Conservation (phyloP, 2,888 invertebrate species). For the Hemistola chrysoprasaria region DNA sequence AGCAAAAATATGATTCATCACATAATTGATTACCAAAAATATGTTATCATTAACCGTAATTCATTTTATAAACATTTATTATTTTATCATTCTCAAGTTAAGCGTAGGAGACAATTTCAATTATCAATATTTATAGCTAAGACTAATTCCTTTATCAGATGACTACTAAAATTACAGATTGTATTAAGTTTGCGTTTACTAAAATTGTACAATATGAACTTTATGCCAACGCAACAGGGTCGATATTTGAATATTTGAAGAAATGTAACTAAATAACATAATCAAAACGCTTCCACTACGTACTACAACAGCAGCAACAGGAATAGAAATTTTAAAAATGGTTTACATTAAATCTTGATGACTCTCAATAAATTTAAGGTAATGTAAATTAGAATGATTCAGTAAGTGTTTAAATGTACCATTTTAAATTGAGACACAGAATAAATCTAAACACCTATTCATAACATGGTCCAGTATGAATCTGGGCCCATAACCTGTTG, state of each 20-base stretch:
- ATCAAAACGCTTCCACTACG: no score
- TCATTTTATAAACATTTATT: slow-evolving; percentile 51
- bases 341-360: no score
- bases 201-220: slow-evolving; percentile 12
- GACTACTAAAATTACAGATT: slow-evolving; percentile 31
- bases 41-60: slow-evolving; percentile 31
- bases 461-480: no score
- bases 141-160: slow-evolving; percentile 38
- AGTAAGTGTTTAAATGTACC: no score
- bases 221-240: slow-evolving; percentile 14
- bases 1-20: slow-evolving; percentile 44
- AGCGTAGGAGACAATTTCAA: slow-evolving; percentile 56
- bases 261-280: no score
- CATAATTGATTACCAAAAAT: slow-evolving; percentile 63
- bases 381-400: no score
- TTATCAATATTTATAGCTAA: slow-evolving; percentile 39
- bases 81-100: slow-evolving; percentile 38
- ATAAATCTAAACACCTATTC: no score
- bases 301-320: no score
- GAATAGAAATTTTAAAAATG: no score
- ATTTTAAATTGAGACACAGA: no score
- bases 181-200: slow-evolving; percentile 7
- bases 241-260: slow-evolving; percentile 2
- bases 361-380: no score
- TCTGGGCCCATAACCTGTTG: no score